Evolutionary conservation across 2,888 invertebrate genomes (phyloP), one percentile per base, ranked within the genome.

Genomic region (Parnassius mnemosyne): DNA sequence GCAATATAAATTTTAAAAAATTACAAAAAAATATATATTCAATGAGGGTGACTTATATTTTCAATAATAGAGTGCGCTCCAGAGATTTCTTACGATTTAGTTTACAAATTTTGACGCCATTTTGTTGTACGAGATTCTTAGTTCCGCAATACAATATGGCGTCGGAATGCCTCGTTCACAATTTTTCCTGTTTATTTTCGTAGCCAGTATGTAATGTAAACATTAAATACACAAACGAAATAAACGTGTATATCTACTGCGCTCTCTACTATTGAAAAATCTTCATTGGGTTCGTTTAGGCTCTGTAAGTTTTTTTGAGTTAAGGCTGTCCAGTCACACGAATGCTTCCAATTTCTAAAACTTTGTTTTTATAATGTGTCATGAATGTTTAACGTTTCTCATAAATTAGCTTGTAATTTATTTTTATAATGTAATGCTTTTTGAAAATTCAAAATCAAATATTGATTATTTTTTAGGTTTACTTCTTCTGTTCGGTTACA

Each of bases 331-430:
- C 71, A 82, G 83, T 86, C 85, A 82, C 84, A 77, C 77, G 81
- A 84, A 82, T 83, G 86, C 87, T 88, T 89, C 87, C 87, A 87
- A 56, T 76, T 83, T 81, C 76, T 79, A 78, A 66, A 70, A 70
- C 68, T 72, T 75, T 74, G 66, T 71, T 61, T 67, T 78, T 75
- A 71, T 79, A 81, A 81, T 80, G 80, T 84, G 82, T 89, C 87
- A 87, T 85, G 81, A 85, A 79, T 84, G 51, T 81, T 78, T 81
- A 74, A 70, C 76, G 71, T 83, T 79, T 82, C 80, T 83, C 81
- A 81, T 85, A 84, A 80, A 80, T 85, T 85, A 85, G 86, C 81
- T 81, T 71, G 79, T 88, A 87, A 82, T 83, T 80, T 79, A 76
- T 72, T 79, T 85, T 78, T 83, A 59, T 81, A 80, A 1, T 81